A percentile compares a stretch with the other conserved stretches of the same genome.
These are phyloP conservation scores for Melanotaenia nigrans DNA, from an alignment of 2,797 vertebrate genomes.

Conservation along the genomic window DNA sequence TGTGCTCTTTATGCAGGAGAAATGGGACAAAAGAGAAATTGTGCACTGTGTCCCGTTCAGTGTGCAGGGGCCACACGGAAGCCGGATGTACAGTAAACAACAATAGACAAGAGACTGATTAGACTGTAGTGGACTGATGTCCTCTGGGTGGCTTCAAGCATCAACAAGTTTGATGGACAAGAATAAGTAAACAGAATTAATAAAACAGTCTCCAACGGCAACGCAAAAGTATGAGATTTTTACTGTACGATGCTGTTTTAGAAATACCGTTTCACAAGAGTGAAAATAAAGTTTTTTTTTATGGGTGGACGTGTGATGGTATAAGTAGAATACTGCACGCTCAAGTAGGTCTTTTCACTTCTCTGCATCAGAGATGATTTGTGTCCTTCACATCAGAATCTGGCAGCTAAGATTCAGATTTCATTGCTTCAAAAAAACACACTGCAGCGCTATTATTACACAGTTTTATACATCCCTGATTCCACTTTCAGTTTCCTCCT, in stretches of 20 bases:
- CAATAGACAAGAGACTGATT: neutral
- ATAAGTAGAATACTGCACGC: too few species aligned
- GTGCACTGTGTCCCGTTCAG: neutral
- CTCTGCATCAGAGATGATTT: too few species aligned
- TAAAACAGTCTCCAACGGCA: too few species aligned
- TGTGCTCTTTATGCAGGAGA: neutral
- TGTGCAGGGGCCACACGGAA: neutral
- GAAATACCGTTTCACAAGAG: too few species aligned
- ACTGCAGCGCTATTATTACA: slow-evolving; percentile 3
- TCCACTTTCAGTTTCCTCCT: slow-evolving; percentile 21
- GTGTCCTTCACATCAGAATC: too few species aligned
- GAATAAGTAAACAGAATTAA: neutral
- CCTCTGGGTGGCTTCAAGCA: slow-evolving; percentile 20
- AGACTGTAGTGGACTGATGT: neutral
- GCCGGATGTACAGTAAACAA: neutral
- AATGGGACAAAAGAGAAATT: neutral
- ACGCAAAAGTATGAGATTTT: too few species aligned
- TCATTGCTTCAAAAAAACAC: neutral
- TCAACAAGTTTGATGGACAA: neutral
- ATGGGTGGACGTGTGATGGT: too few species aligned
- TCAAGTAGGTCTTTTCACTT: too few species aligned
- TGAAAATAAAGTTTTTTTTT: too few species aligned
- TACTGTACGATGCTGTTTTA: too few species aligned
- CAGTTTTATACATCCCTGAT: slow-evolving; percentile 34
- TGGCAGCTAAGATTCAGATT: too few species aligned